These are phyloP conservation scores for Cecropterus lyciades DNA, from an alignment of 1,140 invertebrate genomes.

Conservation along the genomic window DNA sequence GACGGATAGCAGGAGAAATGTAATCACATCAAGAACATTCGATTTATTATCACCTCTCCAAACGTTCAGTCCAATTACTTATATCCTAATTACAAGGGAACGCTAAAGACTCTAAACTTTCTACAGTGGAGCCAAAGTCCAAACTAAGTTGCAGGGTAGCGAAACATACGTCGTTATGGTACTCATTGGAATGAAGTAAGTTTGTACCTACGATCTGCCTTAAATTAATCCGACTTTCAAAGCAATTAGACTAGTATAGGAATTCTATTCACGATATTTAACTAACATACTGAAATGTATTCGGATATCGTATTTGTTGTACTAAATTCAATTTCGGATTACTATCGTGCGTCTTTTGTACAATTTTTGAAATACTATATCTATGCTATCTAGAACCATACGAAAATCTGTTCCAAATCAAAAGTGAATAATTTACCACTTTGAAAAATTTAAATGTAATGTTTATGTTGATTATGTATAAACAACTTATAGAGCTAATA, in stretches of 20 bases:
- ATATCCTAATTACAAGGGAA: background rate
- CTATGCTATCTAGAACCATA: too few species aligned
- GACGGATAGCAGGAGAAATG: background rate
- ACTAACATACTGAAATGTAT: background rate
- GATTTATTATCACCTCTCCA: background rate
- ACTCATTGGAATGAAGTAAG: background rate
- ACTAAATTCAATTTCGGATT: too few species aligned
- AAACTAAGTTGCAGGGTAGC: background rate
- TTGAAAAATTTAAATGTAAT: too few species aligned
- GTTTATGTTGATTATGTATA: too few species aligned
- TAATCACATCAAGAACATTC: background rate
- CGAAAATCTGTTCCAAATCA: too few species aligned
- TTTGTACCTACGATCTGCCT: constrained; percentile 3
- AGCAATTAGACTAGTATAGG: constrained; percentile 1
- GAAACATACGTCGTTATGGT: background rate
- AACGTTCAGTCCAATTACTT: background rate
- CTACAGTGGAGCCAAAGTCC: background rate
- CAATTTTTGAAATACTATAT: too few species aligned
- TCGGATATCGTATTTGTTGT: too few species aligned
- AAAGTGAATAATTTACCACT: too few species aligned
- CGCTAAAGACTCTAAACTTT: background rate
- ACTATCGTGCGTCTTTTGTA: too few species aligned
- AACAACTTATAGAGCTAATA: too few species aligned
- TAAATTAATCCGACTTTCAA: constrained; percentile 6
- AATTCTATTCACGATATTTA: constrained; percentile 3